Percentiles rank a stretch among this genome's conserved stretches.
Conservation (phyloP, 2,797 vertebrate species). For the Myripristis murdjan region DNA sequence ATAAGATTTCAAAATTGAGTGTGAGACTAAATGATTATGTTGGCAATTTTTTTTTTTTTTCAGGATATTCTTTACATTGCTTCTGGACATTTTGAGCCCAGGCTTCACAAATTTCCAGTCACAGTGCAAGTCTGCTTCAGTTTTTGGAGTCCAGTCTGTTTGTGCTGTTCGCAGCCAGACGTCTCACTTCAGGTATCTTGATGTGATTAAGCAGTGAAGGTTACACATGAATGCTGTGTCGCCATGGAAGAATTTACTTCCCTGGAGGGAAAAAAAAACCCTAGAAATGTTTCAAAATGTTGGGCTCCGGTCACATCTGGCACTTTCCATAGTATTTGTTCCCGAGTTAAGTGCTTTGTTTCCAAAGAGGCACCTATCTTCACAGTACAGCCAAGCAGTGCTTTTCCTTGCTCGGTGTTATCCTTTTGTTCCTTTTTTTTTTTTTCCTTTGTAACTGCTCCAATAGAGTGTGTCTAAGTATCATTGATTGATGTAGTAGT, state of each 20-base stretch:
- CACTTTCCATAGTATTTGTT: slow-evolving; percentile 4
- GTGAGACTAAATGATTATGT: too few species aligned
- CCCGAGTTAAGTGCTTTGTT: background rate
- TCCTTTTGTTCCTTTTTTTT: slow-evolving; percentile 12
- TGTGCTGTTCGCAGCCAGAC: background rate
- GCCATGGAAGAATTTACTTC: too few species aligned
- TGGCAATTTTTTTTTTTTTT: too few species aligned
- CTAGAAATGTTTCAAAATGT: background rate
- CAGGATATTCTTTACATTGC: too few species aligned
- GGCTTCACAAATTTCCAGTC: background rate
- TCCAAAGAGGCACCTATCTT: slow-evolving; percentile 6
- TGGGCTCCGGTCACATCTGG: background rate
- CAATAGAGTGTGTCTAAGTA: slow-evolving; percentile 37
- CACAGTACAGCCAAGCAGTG: background rate
- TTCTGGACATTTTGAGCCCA: too few species aligned
- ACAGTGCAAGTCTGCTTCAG: background rate
- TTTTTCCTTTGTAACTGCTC: slow-evolving; percentile 36
- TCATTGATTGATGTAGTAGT: slow-evolving; percentile 50
- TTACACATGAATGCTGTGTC: too few species aligned
- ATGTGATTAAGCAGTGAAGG: too few species aligned
- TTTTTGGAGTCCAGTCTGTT: too few species aligned
- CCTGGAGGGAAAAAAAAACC: too few species aligned
- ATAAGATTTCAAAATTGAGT: too few species aligned
- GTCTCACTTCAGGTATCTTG: too few species aligned
- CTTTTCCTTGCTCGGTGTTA: background rate